Conservation (phyloP, 2,113 vertebrate species). For the Cottus gobio region DNA sequence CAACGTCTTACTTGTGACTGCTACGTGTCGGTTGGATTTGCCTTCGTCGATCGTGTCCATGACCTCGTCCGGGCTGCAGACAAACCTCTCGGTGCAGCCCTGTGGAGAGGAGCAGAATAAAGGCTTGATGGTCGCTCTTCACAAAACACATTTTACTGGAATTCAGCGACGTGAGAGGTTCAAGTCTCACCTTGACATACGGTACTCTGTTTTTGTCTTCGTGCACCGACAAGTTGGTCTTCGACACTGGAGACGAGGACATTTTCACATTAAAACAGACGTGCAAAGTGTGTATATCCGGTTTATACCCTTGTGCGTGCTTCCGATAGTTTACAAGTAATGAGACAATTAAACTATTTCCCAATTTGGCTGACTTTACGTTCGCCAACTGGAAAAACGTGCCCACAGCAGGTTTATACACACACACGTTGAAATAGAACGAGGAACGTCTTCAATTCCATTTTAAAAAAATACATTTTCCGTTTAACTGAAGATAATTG, state of each 20-base stretch:
- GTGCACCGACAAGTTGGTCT: slow-evolving; percentile 97
- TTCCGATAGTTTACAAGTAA: no score
- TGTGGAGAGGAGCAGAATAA: slow-evolving; percentile 53
- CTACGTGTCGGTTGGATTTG: slow-evolving; percentile 97
- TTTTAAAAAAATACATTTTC: neutral
- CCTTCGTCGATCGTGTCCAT: slow-evolving; percentile 99
- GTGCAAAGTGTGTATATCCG: neutral
- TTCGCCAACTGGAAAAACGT: no score
- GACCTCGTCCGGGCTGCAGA: slow-evolving; percentile 98
- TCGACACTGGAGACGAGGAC: slow-evolving; percentile 87
- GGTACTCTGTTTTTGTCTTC: slow-evolving; percentile 99
- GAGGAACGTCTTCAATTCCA: neutral
- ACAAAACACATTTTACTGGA: neutral
- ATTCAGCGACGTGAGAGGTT: neutral
- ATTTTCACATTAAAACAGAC: neutral
- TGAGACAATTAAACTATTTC: no score
- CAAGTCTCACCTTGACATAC: slow-evolving; percentile 91
- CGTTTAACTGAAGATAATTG: neutral
- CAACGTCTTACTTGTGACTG: slow-evolving; percentile 91
- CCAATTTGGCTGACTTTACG: no score
- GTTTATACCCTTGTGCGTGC: neutral
- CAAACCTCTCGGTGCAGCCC: slow-evolving; percentile 98
- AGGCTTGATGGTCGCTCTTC: neutral
- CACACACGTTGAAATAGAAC: no score
- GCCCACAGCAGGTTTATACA: no score